phyloP scores from a whole-genome alignment of 2,888 invertebrate genomes.

The Morpho achilles region DNA sequence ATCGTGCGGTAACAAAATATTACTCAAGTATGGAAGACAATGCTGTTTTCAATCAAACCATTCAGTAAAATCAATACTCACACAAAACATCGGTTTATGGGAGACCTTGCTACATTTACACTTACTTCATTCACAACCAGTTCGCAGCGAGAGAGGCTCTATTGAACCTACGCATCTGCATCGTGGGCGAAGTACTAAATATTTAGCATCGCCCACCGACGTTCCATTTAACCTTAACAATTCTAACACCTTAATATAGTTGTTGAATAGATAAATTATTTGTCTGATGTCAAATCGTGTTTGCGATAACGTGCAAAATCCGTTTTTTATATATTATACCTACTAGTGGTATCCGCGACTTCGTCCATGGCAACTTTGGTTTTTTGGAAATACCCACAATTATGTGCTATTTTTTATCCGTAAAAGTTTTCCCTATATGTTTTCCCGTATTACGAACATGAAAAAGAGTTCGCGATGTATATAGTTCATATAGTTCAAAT shows the following conservation, averaged over 20 bases:
- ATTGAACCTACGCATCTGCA: conserved; percentile 38
- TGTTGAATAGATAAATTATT: conserved; percentile 17
- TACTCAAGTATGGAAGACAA: not conserved
- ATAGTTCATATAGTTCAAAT: too few relatives aligned
- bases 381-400: too few relatives aligned
- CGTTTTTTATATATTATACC: not conserved
- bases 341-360: too few relatives aligned
- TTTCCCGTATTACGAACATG: too few relatives aligned
- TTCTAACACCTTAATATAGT: conserved; percentile 14
- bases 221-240: conserved; percentile 51
- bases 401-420: too few relatives aligned
- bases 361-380: too few relatives aligned
- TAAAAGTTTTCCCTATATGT: too few relatives aligned
- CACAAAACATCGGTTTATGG: conserved; percentile 12
- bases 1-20: too few relatives aligned
- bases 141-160: conserved; percentile 21
- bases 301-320: conserved; percentile 2
- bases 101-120: conserved; percentile 23
- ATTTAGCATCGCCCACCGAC: conserved; percentile 51
- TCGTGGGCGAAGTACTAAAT: conserved; percentile 56
- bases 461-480: too few relatives aligned
- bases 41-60: not conserved
- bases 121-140: conserved; percentile 23
- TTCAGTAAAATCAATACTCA: not conserved
- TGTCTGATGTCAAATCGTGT: conserved; percentile 15